A percentile compares a stretch with the other conserved stretches of the same genome.
phyloP scores from a whole-genome alignment of 1,140 invertebrate genomes.

The Penaeus indicus region DNA sequence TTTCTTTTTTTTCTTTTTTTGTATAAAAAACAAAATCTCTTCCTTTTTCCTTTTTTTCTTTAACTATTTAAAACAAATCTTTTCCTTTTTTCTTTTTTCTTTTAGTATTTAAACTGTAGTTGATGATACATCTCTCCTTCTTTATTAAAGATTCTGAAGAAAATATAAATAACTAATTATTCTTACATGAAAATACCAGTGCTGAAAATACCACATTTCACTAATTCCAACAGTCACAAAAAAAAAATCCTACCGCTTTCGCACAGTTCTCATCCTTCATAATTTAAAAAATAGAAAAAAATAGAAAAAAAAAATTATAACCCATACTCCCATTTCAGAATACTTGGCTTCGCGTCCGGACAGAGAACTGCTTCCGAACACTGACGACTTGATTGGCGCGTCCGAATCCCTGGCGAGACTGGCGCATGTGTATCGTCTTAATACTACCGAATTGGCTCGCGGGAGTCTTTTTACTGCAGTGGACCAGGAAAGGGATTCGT shows the following conservation, averaged over 20 bases:
- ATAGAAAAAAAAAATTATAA: neutral
- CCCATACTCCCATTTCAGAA: neutral
- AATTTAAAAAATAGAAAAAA: neutral
- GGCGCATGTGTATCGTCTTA: constrained; percentile 41
- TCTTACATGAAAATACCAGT: too few species aligned
- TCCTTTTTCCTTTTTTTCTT: neutral
- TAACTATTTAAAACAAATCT: neutral
- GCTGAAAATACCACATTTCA: too few species aligned
- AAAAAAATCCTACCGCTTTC: too few species aligned
- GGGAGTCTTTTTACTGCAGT: neutral
- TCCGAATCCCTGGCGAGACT: constrained; percentile 43
- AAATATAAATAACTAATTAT: too few species aligned
- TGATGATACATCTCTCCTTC: too few species aligned
- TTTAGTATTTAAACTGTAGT: too few species aligned
- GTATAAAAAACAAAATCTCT: too few species aligned
- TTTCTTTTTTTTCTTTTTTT: neutral
- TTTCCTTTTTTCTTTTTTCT: neutral
- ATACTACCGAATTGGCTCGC: neutral
- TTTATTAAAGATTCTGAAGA: too few species aligned
- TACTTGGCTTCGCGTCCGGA: constrained; percentile 21
- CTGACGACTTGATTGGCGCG: constrained; percentile 31
- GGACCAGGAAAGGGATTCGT: too few species aligned
- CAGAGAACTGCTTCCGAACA: constrained; percentile 41
- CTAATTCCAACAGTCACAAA: too few species aligned
- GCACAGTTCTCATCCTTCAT: too few species aligned